phyloP scores from a whole-genome alignment of 2,113 vertebrate genomes.

The Cervus canadensis region DNA sequence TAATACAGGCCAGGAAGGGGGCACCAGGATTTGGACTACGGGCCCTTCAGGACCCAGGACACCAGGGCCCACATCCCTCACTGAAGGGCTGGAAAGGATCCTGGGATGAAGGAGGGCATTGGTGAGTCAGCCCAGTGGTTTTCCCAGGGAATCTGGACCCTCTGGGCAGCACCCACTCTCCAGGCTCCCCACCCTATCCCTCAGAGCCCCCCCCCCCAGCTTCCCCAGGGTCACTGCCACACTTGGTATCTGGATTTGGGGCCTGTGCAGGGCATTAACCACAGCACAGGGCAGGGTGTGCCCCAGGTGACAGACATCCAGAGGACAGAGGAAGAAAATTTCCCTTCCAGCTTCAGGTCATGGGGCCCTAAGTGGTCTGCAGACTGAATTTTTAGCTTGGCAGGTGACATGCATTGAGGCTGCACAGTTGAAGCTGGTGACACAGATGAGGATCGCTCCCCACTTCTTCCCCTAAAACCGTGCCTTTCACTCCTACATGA shows the following conservation, averaged over 20 bases:
- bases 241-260: neutral
- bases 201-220: neutral
- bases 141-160: neutral
- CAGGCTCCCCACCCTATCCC: neutral
- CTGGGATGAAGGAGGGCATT: neutral
- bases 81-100: neutral
- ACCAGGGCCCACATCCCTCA: neutral
- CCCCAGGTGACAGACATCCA: neutral
- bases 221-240: neutral
- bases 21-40: neutral
- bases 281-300: neutral
- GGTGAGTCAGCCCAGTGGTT: too few relatives aligned
- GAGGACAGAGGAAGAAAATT: neutral
- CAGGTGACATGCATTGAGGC: neutral
- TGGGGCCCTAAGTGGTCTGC: neutral
- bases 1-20: neutral
- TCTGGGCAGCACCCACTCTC: neutral
- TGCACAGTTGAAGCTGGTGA: neutral
- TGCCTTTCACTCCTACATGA: neutral
- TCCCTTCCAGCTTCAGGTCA: neutral
- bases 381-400: neutral
- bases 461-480: neutral
- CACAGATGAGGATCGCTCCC: too few relatives aligned
- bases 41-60: neutral
- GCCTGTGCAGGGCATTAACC: neutral